Evolutionary conservation across 2,888 invertebrate genomes (phyloP).

Genomic region (Melinaea marsaeus): DNA sequence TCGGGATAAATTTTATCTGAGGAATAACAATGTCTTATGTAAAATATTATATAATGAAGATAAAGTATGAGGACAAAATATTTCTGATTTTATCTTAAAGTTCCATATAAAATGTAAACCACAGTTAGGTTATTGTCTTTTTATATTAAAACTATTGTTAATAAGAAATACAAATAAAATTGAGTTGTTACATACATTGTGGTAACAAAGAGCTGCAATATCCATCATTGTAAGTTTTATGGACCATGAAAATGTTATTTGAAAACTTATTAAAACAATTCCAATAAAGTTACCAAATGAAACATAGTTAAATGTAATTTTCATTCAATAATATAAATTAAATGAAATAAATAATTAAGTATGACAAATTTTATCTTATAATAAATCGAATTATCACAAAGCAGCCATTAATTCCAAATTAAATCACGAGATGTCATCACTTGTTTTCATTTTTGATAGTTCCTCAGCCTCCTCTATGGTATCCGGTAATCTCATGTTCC

Average conservation of each 20-base stretch:
- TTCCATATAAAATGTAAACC: no score
- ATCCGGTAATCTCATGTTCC: slow-evolving; percentile 81
- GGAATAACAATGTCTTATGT: no score
- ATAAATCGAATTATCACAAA: slow-evolving; percentile 4
- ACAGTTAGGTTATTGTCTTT: no score
- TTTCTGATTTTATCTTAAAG: no score
- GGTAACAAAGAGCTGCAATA: background rate
- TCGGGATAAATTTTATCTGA: no score
- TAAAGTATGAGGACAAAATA: background rate
- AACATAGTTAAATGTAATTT: no score
- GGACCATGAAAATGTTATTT: slow-evolving; percentile 22
- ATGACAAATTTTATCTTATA: no score
- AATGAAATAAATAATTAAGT: no score
- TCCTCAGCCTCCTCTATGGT: slow-evolving; percentile 83
- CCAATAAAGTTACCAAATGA: background rate
- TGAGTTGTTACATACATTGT: background rate
- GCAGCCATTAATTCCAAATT: background rate
- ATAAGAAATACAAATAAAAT: background rate
- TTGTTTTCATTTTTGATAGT: slow-evolving; percentile 54
- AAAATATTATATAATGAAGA: background rate
- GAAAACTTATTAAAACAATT: slow-evolving; percentile 24
- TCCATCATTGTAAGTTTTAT: slow-evolving; percentile 25
- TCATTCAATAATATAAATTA: no score
- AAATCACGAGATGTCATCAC: slow-evolving; percentile 38
- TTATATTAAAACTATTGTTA: no score